Conservation (phyloP, 1,140 invertebrate species). For the Bombyx mori region DNA sequence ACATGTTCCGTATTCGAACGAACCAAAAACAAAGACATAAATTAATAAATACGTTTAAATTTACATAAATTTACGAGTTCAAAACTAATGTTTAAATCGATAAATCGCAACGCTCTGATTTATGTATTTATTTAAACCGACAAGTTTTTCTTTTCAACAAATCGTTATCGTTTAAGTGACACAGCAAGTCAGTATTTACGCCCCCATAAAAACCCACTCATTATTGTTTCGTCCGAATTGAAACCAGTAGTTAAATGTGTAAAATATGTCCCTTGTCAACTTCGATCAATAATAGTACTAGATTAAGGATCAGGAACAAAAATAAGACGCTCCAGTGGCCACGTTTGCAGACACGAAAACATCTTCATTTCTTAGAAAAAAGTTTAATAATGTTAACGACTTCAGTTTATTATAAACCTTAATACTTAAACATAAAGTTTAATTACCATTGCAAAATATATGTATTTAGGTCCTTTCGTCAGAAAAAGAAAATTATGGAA, state of each 20-base stretch:
- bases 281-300: too few species aligned
- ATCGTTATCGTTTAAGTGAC: constrained; percentile 30
- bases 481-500: too few species aligned
- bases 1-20: neutral
- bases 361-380: too few species aligned
- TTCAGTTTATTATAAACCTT: too few species aligned
- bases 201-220: constrained; percentile 48
- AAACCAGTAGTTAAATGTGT: constrained; percentile 35
- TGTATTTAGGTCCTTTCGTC: too few species aligned
- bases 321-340: too few species aligned
- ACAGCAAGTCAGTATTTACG: constrained; percentile 19
- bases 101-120: constrained; percentile 8
- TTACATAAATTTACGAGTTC: neutral
- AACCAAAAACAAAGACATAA: neutral
- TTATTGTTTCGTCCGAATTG: constrained; percentile 27
- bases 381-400: too few species aligned
- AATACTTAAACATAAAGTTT: too few species aligned
- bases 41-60: neutral
- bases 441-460: too few species aligned
- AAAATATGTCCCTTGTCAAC: constrained; percentile 43
- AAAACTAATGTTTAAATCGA: neutral
- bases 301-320: too few species aligned
- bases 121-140: neutral
- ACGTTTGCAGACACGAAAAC: too few species aligned
- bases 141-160: constrained; percentile 22